Evolutionary conservation across 53 echinoderm and acorn worm genomes (phyloP).

Genomic region (Echinometra lucunter): DNA sequence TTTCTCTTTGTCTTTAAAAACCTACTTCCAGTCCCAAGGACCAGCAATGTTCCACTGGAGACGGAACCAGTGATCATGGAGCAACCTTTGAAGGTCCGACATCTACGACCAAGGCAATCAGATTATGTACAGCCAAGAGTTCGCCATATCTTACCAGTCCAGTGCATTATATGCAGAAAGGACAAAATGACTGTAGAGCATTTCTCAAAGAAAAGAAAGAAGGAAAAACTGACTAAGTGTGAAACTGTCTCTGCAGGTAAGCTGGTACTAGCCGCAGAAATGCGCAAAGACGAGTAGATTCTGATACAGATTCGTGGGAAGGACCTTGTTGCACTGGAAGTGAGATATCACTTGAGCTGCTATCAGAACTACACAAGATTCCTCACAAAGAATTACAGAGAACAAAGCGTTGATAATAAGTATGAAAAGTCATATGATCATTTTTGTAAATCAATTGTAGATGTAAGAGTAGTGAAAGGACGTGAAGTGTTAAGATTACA

Average conservation of each 20-base stretch:
- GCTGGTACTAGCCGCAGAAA: neutral
- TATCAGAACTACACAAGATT: neutral
- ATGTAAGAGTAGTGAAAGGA: neutral
- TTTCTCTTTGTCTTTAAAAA: neutral
- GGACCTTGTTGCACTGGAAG: neutral
- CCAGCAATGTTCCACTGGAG: neutral
- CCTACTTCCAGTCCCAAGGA: neutral
- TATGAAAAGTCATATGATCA: neutral
- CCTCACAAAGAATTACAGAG: neutral
- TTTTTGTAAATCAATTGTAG: slow-evolving; percentile 11
- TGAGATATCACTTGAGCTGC: neutral
- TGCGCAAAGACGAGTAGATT: slow-evolving; percentile 6
- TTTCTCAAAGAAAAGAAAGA: neutral
- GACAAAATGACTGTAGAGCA: neutral
- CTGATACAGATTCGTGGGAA: neutral
- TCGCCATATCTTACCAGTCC: neutral
- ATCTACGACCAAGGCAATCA: neutral
- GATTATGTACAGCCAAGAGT: neutral
- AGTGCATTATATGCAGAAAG: neutral
- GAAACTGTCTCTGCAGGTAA: slow-evolving; percentile 32
- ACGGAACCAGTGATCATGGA: neutral
- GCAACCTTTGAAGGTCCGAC: neutral
- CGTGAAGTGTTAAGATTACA: slow-evolving; percentile 9
- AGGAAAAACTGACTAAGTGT: slow-evolving; percentile 3
- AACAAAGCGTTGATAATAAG: neutral